Percentiles rank a stretch among this genome's conserved stretches.
Conservation (phyloP, 2,888 invertebrate species). For the Scrobipalpa costella region DNA sequence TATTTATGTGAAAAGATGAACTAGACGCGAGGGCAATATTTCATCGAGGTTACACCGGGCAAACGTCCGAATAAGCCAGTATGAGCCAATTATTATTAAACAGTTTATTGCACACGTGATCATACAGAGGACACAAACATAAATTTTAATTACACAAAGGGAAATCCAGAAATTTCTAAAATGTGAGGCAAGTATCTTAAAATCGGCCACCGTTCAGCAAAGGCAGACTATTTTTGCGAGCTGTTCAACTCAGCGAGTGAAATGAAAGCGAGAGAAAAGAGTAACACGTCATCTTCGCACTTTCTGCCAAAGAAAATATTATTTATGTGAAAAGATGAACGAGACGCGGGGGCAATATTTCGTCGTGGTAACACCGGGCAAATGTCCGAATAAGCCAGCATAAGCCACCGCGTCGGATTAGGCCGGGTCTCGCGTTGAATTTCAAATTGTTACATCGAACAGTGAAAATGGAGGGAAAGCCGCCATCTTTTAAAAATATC, state of each 20-base stretch:
- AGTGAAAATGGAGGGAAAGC: conserved; percentile 6
- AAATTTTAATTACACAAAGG: too few relatives aligned
- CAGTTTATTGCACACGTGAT: too few relatives aligned
- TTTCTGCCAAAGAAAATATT: conserved; percentile 10
- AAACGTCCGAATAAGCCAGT: conserved; percentile 8
- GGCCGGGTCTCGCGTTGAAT: conserved; percentile 3
- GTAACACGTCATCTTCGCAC: background rate
- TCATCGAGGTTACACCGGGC: background rate
- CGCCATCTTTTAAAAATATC: conserved; percentile 8
- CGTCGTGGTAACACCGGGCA: background rate
- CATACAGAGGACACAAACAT: too few relatives aligned
- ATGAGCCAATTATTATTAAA: too few relatives aligned
- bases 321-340: background rate
- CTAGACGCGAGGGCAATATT: background rate
- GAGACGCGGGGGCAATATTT: conserved; percentile 1
- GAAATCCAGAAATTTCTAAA: too few relatives aligned
- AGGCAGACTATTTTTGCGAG: too few relatives aligned
- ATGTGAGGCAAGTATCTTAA: too few relatives aligned
- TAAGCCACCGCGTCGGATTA: conserved; percentile 10
- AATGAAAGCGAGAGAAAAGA: too few relatives aligned
- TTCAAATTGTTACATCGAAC: conserved; percentile 5
- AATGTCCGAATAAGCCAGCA: conserved; percentile 6
- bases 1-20: background rate
- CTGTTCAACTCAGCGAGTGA: too few relatives aligned
- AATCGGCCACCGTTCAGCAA: too few relatives aligned